Percentiles rank a stretch among this genome's conserved stretches.
Conservation (phyloP, 2,797 vertebrate species). For the Hoplostethus atlanticus region DNA sequence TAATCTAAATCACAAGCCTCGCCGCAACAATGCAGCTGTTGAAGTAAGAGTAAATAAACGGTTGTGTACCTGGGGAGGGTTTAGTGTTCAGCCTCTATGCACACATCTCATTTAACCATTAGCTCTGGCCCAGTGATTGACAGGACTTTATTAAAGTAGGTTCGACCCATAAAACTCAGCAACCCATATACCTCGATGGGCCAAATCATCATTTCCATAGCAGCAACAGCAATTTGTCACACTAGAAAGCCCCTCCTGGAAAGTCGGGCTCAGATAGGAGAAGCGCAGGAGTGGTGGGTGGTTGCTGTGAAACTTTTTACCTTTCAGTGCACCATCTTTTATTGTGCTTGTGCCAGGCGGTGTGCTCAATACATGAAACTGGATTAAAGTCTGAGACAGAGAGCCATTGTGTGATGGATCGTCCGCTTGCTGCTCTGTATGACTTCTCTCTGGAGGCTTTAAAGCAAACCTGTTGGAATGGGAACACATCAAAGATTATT, state of each 20-base stretch:
- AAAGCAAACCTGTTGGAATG: background rate
- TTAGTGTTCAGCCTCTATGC: background rate
- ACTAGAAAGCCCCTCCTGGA: too few relatives aligned
- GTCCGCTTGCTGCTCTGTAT: background rate
- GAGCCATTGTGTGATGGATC: background rate
- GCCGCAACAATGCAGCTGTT: background rate
- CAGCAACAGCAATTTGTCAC: background rate
- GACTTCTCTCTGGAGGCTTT: background rate
- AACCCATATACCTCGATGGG: background rate
- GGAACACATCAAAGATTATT: background rate
- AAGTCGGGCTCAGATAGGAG: too few relatives aligned
- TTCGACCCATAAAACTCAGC: background rate
- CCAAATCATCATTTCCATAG: conserved; percentile 1
- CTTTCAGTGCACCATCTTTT: background rate
- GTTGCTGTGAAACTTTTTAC: background rate
- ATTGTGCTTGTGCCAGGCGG: background rate
- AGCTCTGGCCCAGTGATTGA: conserved; percentile 17
- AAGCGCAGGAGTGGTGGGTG: too few relatives aligned
- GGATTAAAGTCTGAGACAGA: conserved; percentile 10
- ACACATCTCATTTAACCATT: conserved; percentile 46
- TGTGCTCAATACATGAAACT: conserved; percentile 13
- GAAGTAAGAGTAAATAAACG: conserved; percentile 36
- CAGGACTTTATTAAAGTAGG: background rate
- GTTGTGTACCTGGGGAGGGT: conserved; percentile 18
- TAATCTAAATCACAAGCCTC: conserved; percentile 9